Evolutionary conservation across 2,113 vertebrate genomes (phyloP), one percentile per base, ranked within the genome.

Genomic region (Colius striatus): DNA sequence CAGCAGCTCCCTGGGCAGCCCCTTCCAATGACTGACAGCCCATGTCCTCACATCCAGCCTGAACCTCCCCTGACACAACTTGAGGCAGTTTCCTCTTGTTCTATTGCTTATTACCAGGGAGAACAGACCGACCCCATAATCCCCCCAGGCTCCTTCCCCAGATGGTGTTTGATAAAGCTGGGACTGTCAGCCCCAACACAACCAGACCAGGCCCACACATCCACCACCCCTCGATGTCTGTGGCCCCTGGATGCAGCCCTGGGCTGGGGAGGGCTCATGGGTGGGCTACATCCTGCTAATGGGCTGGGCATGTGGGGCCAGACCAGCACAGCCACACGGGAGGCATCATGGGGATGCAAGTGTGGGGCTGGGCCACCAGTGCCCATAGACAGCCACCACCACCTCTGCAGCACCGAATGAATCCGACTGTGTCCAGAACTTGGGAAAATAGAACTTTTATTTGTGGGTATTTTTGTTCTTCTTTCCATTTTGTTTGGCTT

Each of bases 391-490:
- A 80, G 43, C 26, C 81, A 60, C 45, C 21, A 58, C 48, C 10
- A 0, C 41, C 47, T 45, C 29, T 4, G 0, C 36, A 16, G 36
- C 3, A 1, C 3, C 29, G 30, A 90, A 92, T 57, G 79, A 95
- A 92, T 6, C 77, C 63, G 48, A n/a, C 22, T 0, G 1, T 29
- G 53, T 27, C 72, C 65, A 30, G 14, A 3, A 2, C 97, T 98
- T 99, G 98, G 96, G 98, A 99, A 99, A 99, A 99, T 99, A 99
- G 98, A 99, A 45, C 98, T 99, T 99, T 97, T 99, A 99, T 99
- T 99, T 99, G 96, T 98, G 99, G 98, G 99, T 99, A 99, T 43
- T 98, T 41, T 81, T 70, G 78, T 68, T 93, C 97, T 94, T 77
- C 55, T 77, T 95, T 97, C 50, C 3, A 1, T 90, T 96, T 92